Percentiles rank a stretch among this genome's conserved stretches.
These are phyloP conservation scores for Lerista edwardsae DNA, from an alignment of 2,797 vertebrate species.

Conservation along the genomic window DNA sequence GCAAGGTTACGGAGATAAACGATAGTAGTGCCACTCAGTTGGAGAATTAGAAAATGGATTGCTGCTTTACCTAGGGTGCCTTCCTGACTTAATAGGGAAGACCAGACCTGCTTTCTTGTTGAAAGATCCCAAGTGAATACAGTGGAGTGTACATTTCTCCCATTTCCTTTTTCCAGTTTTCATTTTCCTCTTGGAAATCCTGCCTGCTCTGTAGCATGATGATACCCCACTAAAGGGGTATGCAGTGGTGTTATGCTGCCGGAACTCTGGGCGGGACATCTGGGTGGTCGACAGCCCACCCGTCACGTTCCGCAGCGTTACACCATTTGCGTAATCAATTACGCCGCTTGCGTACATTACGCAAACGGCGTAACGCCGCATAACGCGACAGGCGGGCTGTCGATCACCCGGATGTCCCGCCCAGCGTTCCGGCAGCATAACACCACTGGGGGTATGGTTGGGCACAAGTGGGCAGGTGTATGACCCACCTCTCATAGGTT, in stretches of 20 bases:
- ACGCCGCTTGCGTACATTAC: no score
- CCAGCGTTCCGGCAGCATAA: no score
- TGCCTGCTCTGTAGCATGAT: not conserved
- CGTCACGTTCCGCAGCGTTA: no score
- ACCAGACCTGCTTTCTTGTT: accelerated
- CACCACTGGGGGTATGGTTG: no score
- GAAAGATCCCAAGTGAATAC: accelerated
- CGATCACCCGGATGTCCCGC: no score
- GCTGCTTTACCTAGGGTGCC: not conserved
- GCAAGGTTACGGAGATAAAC: not conserved
- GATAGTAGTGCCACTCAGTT: not conserved
- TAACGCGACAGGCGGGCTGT: no score
- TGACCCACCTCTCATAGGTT: no score
- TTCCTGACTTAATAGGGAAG: not conserved
- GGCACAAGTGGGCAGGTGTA: not conserved
- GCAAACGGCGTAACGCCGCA: no score
- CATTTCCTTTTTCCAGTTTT: not conserved
- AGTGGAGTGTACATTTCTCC: not conserved
- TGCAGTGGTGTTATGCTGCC: no score
- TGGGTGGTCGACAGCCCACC: no score
- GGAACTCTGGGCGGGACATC: no score
- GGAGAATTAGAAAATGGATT: not conserved
- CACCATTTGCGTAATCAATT: no score
- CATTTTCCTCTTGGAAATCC: not conserved
- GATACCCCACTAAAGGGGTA: not conserved